A percentile compares a stretch with the other conserved stretches of the same genome.
phyloP scores from a whole-genome alignment of 2,113 vertebrate species.

The Carassius carassius region DNA sequence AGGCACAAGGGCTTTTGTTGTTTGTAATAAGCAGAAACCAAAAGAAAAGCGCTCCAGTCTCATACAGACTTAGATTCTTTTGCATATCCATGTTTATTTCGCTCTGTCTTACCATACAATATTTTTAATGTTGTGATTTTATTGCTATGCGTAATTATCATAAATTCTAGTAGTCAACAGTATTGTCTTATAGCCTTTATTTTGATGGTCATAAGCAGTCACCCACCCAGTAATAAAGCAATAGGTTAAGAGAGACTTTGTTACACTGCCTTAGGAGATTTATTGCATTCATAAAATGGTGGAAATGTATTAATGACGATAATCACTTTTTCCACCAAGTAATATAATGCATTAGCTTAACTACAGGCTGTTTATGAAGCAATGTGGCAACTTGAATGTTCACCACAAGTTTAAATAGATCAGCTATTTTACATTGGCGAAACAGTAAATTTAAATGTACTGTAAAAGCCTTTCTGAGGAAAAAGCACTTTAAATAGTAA shows the following conservation, averaged over 20 bases:
- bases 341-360: not conserved
- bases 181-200: not conserved
- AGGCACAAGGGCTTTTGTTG: conserved; percentile 20
- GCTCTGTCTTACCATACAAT: not conserved
- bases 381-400: not conserved
- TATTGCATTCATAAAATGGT: not conserved
- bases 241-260: not conserved
- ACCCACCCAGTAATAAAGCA: not conserved
- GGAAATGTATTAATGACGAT: not conserved
- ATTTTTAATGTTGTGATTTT: not conserved
- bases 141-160: not conserved
- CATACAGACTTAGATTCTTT: conserved; percentile 17
- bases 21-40: conserved; percentile 19
- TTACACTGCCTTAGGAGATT: not conserved
- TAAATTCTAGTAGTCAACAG: not conserved
- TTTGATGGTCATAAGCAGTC: not conserved
- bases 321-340: not conserved
- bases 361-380: not conserved
- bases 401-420: not conserved
- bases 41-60: conserved; percentile 17
- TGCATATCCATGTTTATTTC: conserved; percentile 9
- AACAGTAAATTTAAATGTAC: not conserved
- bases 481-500: too few species aligned
- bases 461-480: too few species aligned
- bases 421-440: not conserved